Base-by-base conservation (phyloP, 2,888 invertebrate genomes). In the Ecdyonurus torrentis region DNA sequence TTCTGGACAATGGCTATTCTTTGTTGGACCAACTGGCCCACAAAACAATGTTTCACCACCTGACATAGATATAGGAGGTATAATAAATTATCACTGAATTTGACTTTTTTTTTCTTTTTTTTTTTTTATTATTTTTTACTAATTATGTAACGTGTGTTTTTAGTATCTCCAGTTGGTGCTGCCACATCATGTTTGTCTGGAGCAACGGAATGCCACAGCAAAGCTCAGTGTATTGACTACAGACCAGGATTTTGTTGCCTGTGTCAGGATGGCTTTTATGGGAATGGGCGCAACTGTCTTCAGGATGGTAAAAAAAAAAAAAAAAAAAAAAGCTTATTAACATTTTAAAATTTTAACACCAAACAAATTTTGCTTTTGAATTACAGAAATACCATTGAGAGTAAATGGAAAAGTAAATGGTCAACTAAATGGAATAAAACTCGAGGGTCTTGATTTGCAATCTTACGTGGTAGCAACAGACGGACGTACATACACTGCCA, bases 201-300 rank as follows among this genome's bases (percentile, higher is more conserved):
- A 0, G 79, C 85, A 5, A 83, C 84, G 53, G 81, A 83, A 58
- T 97, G 96, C 71, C 90, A 93, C 72, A 81, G 82, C 58, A 83
- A 87, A 69, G 92, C 93, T 0, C 79, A 79, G 62, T 97, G 96
- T 73, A 77, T 84, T 3, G 94, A 97, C 73, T 87, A 86, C 70
- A 79, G 82, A 61, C 79, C 80, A 37, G 96, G 96, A 7, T 94
- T 88, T 72, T 98, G 97, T 72, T 99, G 98, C 73, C 78, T 82
- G 66, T 98, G 98, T 73, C 79, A 82, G 52, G 76, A 81, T n/a
- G 89, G 88, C 3, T 92, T 78, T 75, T 94, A 90, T 72, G 98
- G 98, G 66, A 98, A 98, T 72, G 98, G 98, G 62, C 84, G 84
- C 72, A 85, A 85, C 61, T 98, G 98, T 72, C 81, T 97, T 64